Conservation (phyloP, 2,797 vertebrate genomes). For the Enoplosus armatus region DNA sequence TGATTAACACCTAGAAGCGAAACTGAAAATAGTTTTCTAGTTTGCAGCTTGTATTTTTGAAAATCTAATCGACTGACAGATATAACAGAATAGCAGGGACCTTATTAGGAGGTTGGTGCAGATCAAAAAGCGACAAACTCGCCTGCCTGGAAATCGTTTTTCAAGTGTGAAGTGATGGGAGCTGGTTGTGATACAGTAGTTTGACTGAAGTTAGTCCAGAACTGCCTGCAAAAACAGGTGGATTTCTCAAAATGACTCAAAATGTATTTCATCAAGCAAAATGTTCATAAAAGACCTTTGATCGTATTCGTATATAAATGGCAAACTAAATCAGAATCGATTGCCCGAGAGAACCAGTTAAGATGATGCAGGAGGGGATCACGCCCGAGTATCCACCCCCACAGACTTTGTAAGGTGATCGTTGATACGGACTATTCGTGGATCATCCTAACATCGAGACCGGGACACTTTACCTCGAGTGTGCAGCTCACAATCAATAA, state of each 20-base stretch:
- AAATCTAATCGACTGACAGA: background rate
- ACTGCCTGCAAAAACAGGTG: background rate
- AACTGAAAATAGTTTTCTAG: background rate
- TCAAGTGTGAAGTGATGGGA: background rate
- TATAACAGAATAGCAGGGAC: background rate
- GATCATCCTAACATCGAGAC: background rate
- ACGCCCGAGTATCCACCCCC: background rate
- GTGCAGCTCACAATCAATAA: slow-evolving; percentile 36
- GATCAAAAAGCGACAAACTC: background rate
- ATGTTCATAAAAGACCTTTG: background rate
- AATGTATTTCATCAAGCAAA: background rate
- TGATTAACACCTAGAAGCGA: background rate
- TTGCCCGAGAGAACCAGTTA: background rate
- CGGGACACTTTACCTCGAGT: slow-evolving; percentile 11
- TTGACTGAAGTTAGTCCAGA: background rate
- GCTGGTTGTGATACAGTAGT: background rate
- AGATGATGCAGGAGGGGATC: background rate
- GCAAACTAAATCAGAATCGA: background rate
- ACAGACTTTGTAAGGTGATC: background rate
- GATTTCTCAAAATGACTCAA: background rate
- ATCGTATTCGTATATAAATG: background rate
- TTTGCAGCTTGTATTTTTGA: background rate
- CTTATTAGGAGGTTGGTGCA: background rate
- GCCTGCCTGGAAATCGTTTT: background rate
- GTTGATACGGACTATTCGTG: background rate